These are phyloP conservation scores for Dascyllus trimaculatus DNA, from an alignment of 2,113 vertebrate genomes.

Conservation along the genomic window DNA sequence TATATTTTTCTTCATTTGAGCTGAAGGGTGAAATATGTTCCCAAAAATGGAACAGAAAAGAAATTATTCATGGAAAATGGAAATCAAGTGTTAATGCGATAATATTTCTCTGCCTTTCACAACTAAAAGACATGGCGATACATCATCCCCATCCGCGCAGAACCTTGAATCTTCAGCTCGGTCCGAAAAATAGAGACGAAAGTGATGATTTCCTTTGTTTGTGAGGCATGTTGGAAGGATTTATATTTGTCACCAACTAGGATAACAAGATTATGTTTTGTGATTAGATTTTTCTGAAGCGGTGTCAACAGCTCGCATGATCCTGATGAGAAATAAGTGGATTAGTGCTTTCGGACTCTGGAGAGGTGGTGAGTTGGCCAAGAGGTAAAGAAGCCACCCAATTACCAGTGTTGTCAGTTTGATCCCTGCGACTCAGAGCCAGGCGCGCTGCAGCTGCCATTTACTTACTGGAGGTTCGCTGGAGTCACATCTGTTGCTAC, in stretches of 20 bases:
- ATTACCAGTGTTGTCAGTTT: slow-evolving; percentile 56
- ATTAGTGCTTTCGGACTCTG: slow-evolving; percentile 41
- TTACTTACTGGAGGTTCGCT: slow-evolving; percentile 50
- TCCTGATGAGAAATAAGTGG: slow-evolving; percentile 53
- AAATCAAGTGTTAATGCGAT: slow-evolving; percentile 82
- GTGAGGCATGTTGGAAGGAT: slow-evolving; percentile 40
- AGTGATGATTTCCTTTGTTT: slow-evolving; percentile 58
- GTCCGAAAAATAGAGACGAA: slow-evolving; percentile 51
- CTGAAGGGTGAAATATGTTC: slow-evolving; percentile 70
- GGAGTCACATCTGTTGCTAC: slow-evolving; percentile 38
- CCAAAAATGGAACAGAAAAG: slow-evolving; percentile 63
- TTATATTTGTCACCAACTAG: slow-evolving; percentile 60
- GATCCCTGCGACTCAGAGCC: slow-evolving; percentile 46
- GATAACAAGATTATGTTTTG: slow-evolving; percentile 62
- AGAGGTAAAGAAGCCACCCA: slow-evolving; percentile 53
- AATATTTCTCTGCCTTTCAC: slow-evolving; percentile 77
- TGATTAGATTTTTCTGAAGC: slow-evolving; percentile 61
- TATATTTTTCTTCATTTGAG: slow-evolving; percentile 52
- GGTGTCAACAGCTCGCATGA: slow-evolving; percentile 49
- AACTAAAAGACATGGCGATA: slow-evolving; percentile 63
- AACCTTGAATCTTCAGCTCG: slow-evolving; percentile 55
- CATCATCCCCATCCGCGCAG: slow-evolving; percentile 61
- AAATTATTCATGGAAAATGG: slow-evolving; percentile 80
- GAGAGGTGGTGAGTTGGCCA: slow-evolving; percentile 43
- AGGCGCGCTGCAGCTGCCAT: slow-evolving; percentile 32